Conservation (phyloP, 1,140 invertebrate genomes). For the Apis dorsata region DNA sequence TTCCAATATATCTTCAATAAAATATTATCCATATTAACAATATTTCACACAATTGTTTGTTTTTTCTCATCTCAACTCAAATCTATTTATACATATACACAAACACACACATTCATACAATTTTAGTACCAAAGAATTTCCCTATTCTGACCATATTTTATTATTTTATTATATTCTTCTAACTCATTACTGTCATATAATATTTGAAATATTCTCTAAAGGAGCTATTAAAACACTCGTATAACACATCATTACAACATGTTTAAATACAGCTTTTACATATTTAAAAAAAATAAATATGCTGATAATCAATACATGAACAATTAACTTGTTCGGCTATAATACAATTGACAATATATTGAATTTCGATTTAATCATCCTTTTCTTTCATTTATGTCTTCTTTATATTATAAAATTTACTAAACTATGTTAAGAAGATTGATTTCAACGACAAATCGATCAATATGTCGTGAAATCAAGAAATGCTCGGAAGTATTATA, state of each 20-base stretch:
- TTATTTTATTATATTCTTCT: background rate
- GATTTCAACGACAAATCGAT: conserved; percentile 5
- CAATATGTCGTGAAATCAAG: too few relatives aligned
- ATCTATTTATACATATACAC: background rate
- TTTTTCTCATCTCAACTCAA: too few relatives aligned
- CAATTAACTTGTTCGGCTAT: conserved; percentile 19
- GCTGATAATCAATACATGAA: background rate
- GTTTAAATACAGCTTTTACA: background rate
- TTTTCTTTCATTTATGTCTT: conserved; percentile 28
- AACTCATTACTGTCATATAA: too few relatives aligned
- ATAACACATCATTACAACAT: background rate
- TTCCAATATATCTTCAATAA: background rate
- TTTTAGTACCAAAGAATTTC: background rate
- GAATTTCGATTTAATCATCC: conserved; percentile 18
- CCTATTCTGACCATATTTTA: background rate
- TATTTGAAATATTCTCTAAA: background rate
- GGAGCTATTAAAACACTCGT: too few relatives aligned
- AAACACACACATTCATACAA: background rate
- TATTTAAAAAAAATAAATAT: background rate
- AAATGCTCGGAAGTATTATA: too few relatives aligned
- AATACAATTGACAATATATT: background rate
- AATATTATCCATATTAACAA: background rate
- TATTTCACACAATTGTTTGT: background rate
- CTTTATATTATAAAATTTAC: too few relatives aligned
- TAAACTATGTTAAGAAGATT: background rate